phyloP scores from a whole-genome alignment of 2,888 invertebrate genomes.

The Athrips mouffetella region DNA sequence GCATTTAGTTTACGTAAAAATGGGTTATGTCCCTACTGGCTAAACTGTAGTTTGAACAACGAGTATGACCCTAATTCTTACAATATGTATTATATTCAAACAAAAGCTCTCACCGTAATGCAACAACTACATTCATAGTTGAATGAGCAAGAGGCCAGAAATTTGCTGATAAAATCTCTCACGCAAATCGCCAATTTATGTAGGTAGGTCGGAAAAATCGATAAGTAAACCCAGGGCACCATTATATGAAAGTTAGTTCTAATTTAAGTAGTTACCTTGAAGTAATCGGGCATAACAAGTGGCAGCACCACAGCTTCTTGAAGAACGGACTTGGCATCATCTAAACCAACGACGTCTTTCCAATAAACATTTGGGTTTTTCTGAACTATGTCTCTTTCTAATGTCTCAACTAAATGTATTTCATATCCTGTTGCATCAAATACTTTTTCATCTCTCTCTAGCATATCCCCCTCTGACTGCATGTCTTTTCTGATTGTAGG shows the following conservation, averaged over 20 bases:
- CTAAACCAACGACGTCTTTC: slow-evolving; percentile 86
- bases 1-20: no score
- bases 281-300: slow-evolving; percentile 92
- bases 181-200: slow-evolving; percentile 59
- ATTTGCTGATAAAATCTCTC: slow-evolving; percentile 39
- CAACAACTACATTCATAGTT: not conserved
- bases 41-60: no score
- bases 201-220: slow-evolving; percentile 28
- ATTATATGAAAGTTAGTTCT: not conserved
- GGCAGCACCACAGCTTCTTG: slow-evolving; percentile 94
- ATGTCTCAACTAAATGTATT: slow-evolving; percentile 86
- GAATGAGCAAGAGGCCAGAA: slow-evolving; percentile 31
- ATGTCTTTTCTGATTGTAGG: slow-evolving; percentile 53
- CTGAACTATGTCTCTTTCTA: slow-evolving; percentile 91
- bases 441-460: slow-evolving; percentile 66
- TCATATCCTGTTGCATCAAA: slow-evolving; percentile 86
- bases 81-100: not conserved
- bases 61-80: not conserved
- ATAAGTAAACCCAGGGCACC: slow-evolving; percentile 10
- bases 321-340: slow-evolving; percentile 85
- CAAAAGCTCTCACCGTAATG: not conserved
- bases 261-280: slow-evolving; percentile 76
- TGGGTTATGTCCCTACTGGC: no score
- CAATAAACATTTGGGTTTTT: slow-evolving; percentile 90
- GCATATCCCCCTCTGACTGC: slow-evolving; percentile 57